Evolutionary conservation across 2,797 vertebrate genomes (phyloP).

Genomic region (Ctenosaura bakeri): DNA sequence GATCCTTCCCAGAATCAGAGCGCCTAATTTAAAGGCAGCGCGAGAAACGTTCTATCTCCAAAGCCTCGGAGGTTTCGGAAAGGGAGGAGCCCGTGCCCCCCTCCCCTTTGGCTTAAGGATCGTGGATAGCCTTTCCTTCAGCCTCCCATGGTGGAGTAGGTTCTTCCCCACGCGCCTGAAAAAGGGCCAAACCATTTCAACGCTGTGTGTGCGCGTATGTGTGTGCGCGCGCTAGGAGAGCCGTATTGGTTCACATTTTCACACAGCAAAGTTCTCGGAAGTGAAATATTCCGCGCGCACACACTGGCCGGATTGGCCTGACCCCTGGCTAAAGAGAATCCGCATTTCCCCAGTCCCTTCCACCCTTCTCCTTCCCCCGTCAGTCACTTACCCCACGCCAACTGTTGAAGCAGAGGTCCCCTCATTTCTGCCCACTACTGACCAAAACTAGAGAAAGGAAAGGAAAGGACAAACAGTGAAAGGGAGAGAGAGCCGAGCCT

Average conservation of each 20-base stretch:
- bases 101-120: neutral
- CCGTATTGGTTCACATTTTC: neutral
- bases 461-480: neutral
- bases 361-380: conserved; percentile 34
- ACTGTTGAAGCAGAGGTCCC: conserved; percentile 88
- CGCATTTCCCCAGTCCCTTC: neutral
- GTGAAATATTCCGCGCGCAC: neutral
- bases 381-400: conserved; percentile 83
- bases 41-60: neutral
- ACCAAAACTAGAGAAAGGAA: conserved; percentile 46
- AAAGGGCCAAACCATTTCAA: neutral
- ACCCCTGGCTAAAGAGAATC: neutral
- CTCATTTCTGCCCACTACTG: conserved; percentile 78
- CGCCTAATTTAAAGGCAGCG: neutral
- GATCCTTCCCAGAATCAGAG: neutral
- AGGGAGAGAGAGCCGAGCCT: neutral
- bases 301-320: conserved; percentile 30
- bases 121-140: conserved; percentile 33
- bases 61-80: neutral
- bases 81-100: conserved; percentile 12
- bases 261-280: conserved; percentile 41
- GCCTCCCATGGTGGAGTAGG: neutral
- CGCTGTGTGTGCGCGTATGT: neutral
- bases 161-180: conserved; percentile 5
- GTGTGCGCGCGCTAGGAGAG: neutral